Conservation (phyloP, 2,888 invertebrate species). For the Spialia ferax region DNA sequence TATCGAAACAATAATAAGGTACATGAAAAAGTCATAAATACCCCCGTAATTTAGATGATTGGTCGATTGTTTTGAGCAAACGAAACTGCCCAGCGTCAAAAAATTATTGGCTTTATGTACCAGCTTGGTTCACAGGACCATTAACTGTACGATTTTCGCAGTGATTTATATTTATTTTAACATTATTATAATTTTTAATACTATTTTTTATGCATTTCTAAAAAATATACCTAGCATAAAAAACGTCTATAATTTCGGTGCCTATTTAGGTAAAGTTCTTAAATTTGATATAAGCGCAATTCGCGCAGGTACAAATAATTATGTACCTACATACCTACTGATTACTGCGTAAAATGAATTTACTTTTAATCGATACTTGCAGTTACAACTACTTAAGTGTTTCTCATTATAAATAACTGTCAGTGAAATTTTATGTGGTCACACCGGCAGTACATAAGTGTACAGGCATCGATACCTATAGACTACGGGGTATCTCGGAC, state of each 20-base stretch:
- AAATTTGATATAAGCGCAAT: no score
- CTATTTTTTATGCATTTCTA: no score
- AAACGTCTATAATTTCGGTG: no score
- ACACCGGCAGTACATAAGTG: constrained; percentile 55
- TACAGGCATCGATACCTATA: constrained; percentile 72
- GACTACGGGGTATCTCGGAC: constrained; percentile 80
- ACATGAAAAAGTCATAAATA: constrained; percentile 5
- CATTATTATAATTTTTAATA: no score
- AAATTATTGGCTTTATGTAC: background rate
- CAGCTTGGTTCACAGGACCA: background rate
- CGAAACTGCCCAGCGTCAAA: constrained; percentile 52
- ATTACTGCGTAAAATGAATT: no score
- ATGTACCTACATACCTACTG: no score
- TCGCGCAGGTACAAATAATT: background rate
- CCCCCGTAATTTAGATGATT: constrained; percentile 33
- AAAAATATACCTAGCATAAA: no score
- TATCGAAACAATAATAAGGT: constrained; percentile 9
- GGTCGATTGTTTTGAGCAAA: constrained; percentile 62
- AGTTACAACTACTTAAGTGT: constrained; percentile 21
- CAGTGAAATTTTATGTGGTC: constrained; percentile 53
- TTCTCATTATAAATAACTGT: constrained; percentile 37
- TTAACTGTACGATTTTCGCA: constrained; percentile 1
- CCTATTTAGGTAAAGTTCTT: no score
- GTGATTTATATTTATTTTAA: no score
- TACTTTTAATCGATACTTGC: constrained; percentile 8